Percentiles rank a stretch among this genome's conserved stretches.
Evolutionary conservation across 1,140 invertebrate species (phyloP).

Genomic region (Octopus bimaculoides): DNA sequence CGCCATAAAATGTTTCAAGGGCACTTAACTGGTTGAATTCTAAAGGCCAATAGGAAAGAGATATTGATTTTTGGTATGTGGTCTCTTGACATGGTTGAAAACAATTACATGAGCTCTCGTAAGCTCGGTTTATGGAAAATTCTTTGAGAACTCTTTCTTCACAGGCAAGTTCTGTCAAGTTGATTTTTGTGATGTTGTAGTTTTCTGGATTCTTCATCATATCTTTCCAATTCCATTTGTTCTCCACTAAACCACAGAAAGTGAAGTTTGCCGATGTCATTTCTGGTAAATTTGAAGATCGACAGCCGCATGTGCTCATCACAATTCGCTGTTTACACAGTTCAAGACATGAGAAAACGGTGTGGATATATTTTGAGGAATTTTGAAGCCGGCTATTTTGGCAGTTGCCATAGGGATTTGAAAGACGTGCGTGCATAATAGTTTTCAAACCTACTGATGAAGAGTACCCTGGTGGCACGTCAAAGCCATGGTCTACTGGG

Average conservation of each 20-base stretch:
- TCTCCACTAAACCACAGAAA: constrained; percentile 43
- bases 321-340: constrained; percentile 48
- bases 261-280: constrained; percentile 23
- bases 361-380: constrained; percentile 38
- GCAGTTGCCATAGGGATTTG: constrained; percentile 49
- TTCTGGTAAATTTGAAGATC: constrained; percentile 39
- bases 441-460: constrained; percentile 49
- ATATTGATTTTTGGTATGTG: constrained; percentile 47
- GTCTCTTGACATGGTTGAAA: constrained; percentile 49
- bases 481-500: constrained; percentile 53
- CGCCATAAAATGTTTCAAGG: constrained; percentile 34
- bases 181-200: constrained; percentile 17
- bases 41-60: constrained; percentile 51
- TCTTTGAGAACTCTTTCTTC: constrained; percentile 38
- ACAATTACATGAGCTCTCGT: constrained; percentile 43
- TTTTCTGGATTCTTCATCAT: constrained; percentile 19
- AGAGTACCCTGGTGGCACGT: constrained; percentile 50
- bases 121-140: constrained; percentile 41
- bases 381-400: constrained; percentile 31
- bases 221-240: constrained; percentile 29
- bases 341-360: constrained; percentile 47
- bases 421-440: constrained; percentile 36
- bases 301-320: constrained; percentile 41
- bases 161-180: constrained; percentile 33
- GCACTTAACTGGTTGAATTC: constrained; percentile 48